Percentiles rank a stretch among this genome's conserved stretches.
Evolutionary conservation across 2,797 vertebrate species (phyloP).

Genomic region (Natrix natrix): DNA sequence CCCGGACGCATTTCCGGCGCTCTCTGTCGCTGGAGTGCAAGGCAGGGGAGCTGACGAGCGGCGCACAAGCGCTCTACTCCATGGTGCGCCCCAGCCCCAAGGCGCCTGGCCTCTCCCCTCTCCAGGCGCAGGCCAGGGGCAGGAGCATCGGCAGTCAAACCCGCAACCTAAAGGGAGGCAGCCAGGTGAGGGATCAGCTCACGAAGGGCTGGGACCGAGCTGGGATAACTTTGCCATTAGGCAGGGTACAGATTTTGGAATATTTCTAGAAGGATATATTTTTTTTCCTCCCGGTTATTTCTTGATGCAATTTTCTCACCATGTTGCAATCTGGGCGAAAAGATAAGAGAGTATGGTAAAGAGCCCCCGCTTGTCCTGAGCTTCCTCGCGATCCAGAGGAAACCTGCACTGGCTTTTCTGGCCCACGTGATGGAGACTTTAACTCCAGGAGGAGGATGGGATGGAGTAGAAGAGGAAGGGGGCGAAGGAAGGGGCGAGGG

Average conservation of each 20-base stretch:
- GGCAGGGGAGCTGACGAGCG: conserved; percentile 47
- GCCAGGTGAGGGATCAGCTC: conserved; percentile 41
- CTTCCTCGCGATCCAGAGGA: background rate
- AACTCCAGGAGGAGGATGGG: background rate
- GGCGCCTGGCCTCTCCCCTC: conserved; percentile 46
- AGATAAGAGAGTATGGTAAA: background rate
- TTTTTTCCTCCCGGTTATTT: background rate
- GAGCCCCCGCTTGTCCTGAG: background rate
- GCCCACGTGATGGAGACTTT: background rate
- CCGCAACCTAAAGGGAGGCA: background rate
- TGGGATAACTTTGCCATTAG: background rate
- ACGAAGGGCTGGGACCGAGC: background rate
- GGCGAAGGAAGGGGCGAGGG: background rate
- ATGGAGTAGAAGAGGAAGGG: background rate
- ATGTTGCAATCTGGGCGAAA: background rate
- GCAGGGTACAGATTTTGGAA: background rate
- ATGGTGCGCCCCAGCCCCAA: conserved; percentile 60
- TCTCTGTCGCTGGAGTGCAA: conserved; percentile 74
- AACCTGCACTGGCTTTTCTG: background rate
- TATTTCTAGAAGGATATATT: background rate
- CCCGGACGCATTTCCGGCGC: conserved; percentile 58
- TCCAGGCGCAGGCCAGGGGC: conserved; percentile 69
- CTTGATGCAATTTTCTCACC: background rate
- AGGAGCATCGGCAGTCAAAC: conserved; percentile 25
- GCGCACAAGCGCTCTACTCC: conserved; percentile 65